Base-by-base conservation (phyloP, 2,797 vertebrate genomes). In the Clangula hyemalis region DNA sequence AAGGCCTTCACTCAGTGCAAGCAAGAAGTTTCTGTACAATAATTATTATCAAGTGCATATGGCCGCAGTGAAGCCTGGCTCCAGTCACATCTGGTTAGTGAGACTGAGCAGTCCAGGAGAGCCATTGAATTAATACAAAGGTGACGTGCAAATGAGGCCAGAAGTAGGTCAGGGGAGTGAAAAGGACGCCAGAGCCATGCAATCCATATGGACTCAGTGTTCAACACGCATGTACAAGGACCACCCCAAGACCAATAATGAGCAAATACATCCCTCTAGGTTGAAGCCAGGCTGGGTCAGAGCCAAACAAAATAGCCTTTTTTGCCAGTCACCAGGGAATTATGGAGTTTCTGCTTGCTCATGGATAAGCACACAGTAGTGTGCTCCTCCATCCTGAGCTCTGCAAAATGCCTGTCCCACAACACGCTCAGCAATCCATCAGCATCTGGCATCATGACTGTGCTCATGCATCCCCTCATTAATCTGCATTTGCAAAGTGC, bases 161-260 rank as follows among this genome's bases (percentile, higher is more conserved):
- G 30, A 95, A 91, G 47, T 90, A 91, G 90, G 88, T 96, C 93
- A 93, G 53, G 69, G n/a, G 0, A 78, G 71, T 85, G 64, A 25
- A 78, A 82, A 49, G 45, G 75, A 82, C 10, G 0, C 17, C 5
- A 39, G 75, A 41, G 69, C 75, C 0, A 0, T 4, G 2, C 4
- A 2, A 51, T 84, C 70, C 8, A 0, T 6, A 1, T 0, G 70
- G 62, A 60, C 72, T 28, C 15, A 28, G 27, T 10, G 27, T 53
- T 28, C 51, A 53, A 53, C 51, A 53, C 10, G 6, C 51, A 28
- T 53, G 51, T 28, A 28, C 25, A 28, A 53, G 51, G 27, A 53
- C 51, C 15, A 28, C 27, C 8, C 27, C 25, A 28, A 28, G 51
- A 53, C 49, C 27, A 28, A 53, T 17, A 53, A 53, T 22, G 39